Evolutionary conservation across 2,888 invertebrate genomes (phyloP), one percentile per base, ranked within the genome.

Genomic region (Drosophila parthenogenetica): DNA sequence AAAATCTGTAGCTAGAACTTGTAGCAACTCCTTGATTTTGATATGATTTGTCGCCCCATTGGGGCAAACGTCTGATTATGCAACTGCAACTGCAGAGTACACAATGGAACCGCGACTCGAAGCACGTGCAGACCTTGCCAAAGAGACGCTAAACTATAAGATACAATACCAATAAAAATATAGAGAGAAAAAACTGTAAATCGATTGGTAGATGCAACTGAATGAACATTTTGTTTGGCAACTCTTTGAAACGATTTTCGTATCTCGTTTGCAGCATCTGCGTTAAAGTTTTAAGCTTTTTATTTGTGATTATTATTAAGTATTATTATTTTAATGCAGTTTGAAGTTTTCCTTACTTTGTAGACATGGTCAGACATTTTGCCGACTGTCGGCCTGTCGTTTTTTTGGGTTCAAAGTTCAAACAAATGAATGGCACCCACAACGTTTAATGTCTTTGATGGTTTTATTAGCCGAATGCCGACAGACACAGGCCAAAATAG

Each of bases 351-450:
- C 74, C 59, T 57, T 46, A 53, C 42, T 72, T 59, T 43, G 49
- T 22, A 43, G 54, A 54, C 19, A 32, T 81, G 81, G 81, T 81
- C 81, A 81, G 73, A 69, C 45, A 37, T 55, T 29, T 32, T 19
- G 42, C 22, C 43, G 43, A 19, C 32, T 54, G 54, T 17, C 17
- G 54, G 29, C 54, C 66, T 73, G 60, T 70, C 45, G 62, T 40
- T 17, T 45, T 22, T 4, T 3, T 35, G 53, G 68, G 71, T 79
- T 89, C 85, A 87, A 66, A 89, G 86, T 87, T 89, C 86, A 86
- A 73, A 65, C 89, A 87, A 86, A 86, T 86, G 86, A 86, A 86
- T 86, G 81, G 86, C 86, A 86, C 89, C 86, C 86, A 87, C 82
- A 82, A 82, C 76, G 71, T 80, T 89, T 82, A 86, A 86, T 89